phyloP scores from a whole-genome alignment of 2,888 invertebrate species.

The Colletes collaris region DNA sequence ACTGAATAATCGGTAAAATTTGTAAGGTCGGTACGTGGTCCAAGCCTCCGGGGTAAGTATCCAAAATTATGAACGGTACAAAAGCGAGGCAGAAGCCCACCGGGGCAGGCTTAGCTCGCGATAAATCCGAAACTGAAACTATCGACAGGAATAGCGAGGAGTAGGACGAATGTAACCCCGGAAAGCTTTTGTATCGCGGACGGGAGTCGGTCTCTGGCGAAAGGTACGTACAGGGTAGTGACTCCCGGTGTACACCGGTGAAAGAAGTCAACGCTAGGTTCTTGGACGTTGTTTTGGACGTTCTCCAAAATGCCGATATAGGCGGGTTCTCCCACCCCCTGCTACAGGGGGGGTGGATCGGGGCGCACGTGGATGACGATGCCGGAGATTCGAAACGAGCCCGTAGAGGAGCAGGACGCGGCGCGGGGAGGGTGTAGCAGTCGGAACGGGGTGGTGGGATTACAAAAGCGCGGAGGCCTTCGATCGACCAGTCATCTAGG shows the following conservation, averaged over 20 bases:
- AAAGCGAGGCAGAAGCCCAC: neutral
- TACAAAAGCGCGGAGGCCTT: constrained; percentile 77
- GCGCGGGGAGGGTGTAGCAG: constrained; percentile 38
- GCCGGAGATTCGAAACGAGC: constrained; percentile 47
- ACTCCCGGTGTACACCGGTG: constrained; percentile 31
- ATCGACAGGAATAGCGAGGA: constrained; percentile 46
- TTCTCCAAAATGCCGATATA: constrained; percentile 75
- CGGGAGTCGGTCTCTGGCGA: constrained; percentile 33
- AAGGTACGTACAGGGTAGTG: constrained; percentile 53
- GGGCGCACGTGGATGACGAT: constrained; percentile 52
- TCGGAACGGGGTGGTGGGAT: constrained; percentile 62
- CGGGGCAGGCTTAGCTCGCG: constrained; percentile 26
- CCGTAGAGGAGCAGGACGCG: constrained; percentile 21
- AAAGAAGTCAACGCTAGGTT: constrained; percentile 58
- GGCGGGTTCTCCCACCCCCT: neutral
- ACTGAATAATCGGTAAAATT: too few species aligned
- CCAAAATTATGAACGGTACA: neutral
- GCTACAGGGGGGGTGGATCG: neutral
- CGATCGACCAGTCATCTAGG: constrained; percentile 80
- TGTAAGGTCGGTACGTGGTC: too few species aligned
- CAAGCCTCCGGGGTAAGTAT: too few species aligned
- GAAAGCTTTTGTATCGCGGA: constrained; percentile 33
- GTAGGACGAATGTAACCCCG: constrained; percentile 17
- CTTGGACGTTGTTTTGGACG: constrained; percentile 77
- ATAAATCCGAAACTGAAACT: constrained; percentile 60